Base-by-base conservation (phyloP, 30 jellyfish, hydroid and myxozoan genomes). In the Aurelia sp. region DNA sequence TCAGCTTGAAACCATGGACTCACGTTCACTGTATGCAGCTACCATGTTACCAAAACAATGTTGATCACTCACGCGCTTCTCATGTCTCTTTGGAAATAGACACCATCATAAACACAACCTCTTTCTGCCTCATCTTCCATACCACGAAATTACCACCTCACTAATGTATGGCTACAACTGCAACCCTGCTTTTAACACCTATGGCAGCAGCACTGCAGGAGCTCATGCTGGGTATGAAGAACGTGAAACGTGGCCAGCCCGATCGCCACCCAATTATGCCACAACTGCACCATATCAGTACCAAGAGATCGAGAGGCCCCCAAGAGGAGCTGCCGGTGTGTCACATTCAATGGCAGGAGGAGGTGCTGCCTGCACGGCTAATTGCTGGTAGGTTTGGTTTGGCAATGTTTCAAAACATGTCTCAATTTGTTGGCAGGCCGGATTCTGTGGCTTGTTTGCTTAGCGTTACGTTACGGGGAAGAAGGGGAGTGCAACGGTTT, bases 201-300 rank as follows among this genome's bases (percentile, higher is more conserved):
- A 82, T 30, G 60, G 74, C 76, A 13, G 74, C 76, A 13, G 55
- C 55, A 44, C 76, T 23, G 66, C 82, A 17, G 90, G 74, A 57
- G 20, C 91, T 10, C 91, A 82, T 23, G 71, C 91, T 18, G 53
- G 72, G 13, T 82, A 82, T 60, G 85, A 82, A 11, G 85, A 82
- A 6, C 72, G 85, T 21, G 91, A 82, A 33, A 31, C 79, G 23
- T 82, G 91, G 91, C 78, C 91, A 48, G 85, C 79, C 19, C 69
- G 91, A 21, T 82, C 91, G 58, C 91, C 91, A 12, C 91, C 91
- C 55, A 82, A 82, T 74, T 82, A 82, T 59, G 91, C 82, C 59
- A 63, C 66, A 52, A 74, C 77, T 17, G 91, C 91, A 19, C 91
- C 91, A 13, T 68, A 52, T 13, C 91, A 82, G 48, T 82, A 68